Base-by-base conservation (phyloP, 2,113 vertebrate genomes). In the Echinops telfairi region DNA sequence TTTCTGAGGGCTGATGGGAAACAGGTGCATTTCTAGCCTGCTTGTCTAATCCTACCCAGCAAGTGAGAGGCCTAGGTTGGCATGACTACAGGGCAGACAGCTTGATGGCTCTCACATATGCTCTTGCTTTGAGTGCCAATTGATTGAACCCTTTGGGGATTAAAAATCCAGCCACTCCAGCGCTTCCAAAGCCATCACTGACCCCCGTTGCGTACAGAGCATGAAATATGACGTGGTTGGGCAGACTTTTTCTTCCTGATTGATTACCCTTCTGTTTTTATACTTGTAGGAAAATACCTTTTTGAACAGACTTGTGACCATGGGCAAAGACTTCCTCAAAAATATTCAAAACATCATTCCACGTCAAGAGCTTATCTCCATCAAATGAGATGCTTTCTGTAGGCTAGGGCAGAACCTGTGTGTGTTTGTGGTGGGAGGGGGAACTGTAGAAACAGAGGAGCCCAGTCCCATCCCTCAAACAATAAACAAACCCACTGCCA, bases 201-300 rank as follows among this genome's bases (percentile, higher is more conserved):
- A 75, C 60, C 92, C 57, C 71, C 70, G 22, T 70, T 62, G 33
- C 11, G 86, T 71, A 86, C 33, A 77, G 58, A 89, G 43, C 58
- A 76, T n/a, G 19, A 90, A 36, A 71, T 68, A 73, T 22, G 75
- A 29, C 31, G 60, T 87, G 68, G 10, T 36, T 66, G 22, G 62
- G 43, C 14, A 94, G 83, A 64, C 62, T 36, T 93, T 94, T 92
- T 66, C 60, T 92, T 93, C 83, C 68, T 91, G 70, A 92, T 20
- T 64, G 83, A 89, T 83, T 58, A 75, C 73, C 8, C 20, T 76
- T 68, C 38, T 60, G 75, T 95, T 81, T 95, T 79, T 75, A 11
- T 38, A 84, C 25, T 47, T 83, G 12, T 2, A 95, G n/a, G 58
- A 92, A 96, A 95, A 86, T 31, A 57, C 11, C 77, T 31, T 94